These are phyloP conservation scores for Periophthalmus modestus DNA, from an alignment of 2,113 vertebrate species.

Conservation along the genomic window DNA sequence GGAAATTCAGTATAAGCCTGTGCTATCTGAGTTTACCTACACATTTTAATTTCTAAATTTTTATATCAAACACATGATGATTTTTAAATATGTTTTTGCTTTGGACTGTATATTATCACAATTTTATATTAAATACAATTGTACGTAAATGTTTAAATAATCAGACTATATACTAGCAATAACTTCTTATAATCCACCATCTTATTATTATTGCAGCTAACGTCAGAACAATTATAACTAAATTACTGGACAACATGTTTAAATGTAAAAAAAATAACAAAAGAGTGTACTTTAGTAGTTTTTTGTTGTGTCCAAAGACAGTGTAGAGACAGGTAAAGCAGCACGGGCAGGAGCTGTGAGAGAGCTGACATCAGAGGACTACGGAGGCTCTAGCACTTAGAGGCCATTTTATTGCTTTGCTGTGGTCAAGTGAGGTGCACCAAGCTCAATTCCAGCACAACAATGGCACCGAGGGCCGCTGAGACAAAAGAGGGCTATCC, in stretches of 20 bases:
- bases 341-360: conserved; percentile 49
- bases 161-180: background rate
- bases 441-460: conserved; percentile 81
- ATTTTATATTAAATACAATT: background rate
- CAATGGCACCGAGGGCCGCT: conserved; percentile 79
- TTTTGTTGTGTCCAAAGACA: background rate
- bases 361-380: conserved; percentile 71
- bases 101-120: background rate
- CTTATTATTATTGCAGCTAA: background rate
- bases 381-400: conserved; percentile 75
- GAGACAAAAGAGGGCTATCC: conserved; percentile 81
- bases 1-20: background rate
- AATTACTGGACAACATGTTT: background rate
- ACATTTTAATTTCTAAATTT: background rate
- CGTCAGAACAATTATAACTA: background rate
- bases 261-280: background rate
- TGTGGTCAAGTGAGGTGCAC: conserved; percentile 84
- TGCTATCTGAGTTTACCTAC: background rate
- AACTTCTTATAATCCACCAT: background rate
- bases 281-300: background rate
- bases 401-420: conserved; percentile 82
- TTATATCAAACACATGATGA: background rate
- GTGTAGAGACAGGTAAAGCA: conserved; percentile 32
- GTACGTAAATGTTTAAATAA: background rate
- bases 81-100: background rate